Conservation (phyloP, 2,888 invertebrate genomes). For the Cistogaster globosa region DNA sequence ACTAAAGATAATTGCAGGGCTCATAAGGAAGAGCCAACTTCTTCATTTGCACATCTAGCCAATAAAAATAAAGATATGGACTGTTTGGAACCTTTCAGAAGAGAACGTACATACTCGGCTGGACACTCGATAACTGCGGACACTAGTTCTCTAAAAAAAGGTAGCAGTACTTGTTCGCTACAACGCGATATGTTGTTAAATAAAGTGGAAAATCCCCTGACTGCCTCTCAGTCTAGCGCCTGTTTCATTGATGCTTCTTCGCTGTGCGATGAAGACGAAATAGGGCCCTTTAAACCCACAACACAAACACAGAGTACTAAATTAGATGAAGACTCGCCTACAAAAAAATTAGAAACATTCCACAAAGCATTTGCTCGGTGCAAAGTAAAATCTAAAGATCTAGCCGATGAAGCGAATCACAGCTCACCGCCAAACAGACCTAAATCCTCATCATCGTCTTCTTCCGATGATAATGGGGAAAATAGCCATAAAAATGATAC, state of each 20-base stretch:
- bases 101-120: conserved; percentile 74
- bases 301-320: conserved; percentile 44
- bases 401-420: conserved; percentile 43
- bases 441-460: conserved; percentile 74
- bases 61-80: conserved; percentile 64
- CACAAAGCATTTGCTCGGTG: conserved; percentile 82
- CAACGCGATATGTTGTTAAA: conserved; percentile 71
- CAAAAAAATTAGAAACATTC: conserved; percentile 80
- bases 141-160: conserved; percentile 74
- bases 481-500: conserved; percentile 70
- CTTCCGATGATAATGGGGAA: conserved; percentile 75
- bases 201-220: conserved; percentile 77
- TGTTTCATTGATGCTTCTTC: conserved; percentile 92
- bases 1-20: conserved; percentile 54
- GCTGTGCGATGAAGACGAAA: conserved; percentile 88
- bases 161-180: conserved; percentile 75
- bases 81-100: conserved; percentile 58
- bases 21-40: conserved; percentile 51
- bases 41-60: conserved; percentile 38
- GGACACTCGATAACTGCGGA: conserved; percentile 72
- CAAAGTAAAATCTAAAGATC: conserved; percentile 75
- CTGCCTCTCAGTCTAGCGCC: conserved; percentile 82
- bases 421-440: conserved; percentile 25
- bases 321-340: conserved; percentile 74
- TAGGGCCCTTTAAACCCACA: conserved; percentile 76